phyloP scores from a whole-genome alignment of 2,888 invertebrate genomes.

The Aphodius granarius region DNA sequence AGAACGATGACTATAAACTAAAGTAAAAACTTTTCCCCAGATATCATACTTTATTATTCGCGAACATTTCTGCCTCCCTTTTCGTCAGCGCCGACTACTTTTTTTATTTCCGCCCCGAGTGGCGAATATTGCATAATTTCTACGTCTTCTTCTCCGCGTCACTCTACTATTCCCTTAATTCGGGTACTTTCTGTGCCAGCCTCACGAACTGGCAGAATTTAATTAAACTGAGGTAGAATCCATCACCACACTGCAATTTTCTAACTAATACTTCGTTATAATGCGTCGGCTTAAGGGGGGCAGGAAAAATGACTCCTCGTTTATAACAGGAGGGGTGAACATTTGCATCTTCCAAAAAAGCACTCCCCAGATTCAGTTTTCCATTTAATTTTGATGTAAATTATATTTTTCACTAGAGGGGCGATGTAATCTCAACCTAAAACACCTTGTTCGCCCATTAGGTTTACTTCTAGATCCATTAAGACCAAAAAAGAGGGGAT shows the following conservation, averaged over 20 bases:
- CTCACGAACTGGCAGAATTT: constrained; percentile 43
- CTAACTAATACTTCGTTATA: constrained; percentile 43
- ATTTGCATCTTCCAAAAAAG: constrained; percentile 42
- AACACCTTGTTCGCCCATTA: neutral
- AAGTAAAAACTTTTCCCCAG: neutral
- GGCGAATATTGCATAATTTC: constrained; percentile 26
- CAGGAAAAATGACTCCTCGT: constrained; percentile 44
- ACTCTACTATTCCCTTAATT: constrained; percentile 25
- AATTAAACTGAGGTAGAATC: constrained; percentile 45
- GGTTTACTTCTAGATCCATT: neutral
- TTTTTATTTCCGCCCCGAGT: constrained; percentile 4
- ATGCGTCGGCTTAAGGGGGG: constrained; percentile 38
- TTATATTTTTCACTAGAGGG: constrained; percentile 13
- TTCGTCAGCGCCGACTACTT: too few species aligned
- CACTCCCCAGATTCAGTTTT: constrained; percentile 27
- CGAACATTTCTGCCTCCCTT: neutral
- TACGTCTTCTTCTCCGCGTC: constrained; percentile 21
- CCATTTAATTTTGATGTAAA: constrained; percentile 29
- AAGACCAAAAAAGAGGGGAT: too few species aligned
- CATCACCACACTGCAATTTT: constrained; percentile 44
- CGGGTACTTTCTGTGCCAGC: constrained; percentile 18
- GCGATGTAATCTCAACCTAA: neutral
- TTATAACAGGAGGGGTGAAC: constrained; percentile 37
- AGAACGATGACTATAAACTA: neutral
- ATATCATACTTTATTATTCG: neutral